Base-by-base conservation (phyloP, 1,140 invertebrate species). In the Diabrotica undecimpunctata region DNA sequence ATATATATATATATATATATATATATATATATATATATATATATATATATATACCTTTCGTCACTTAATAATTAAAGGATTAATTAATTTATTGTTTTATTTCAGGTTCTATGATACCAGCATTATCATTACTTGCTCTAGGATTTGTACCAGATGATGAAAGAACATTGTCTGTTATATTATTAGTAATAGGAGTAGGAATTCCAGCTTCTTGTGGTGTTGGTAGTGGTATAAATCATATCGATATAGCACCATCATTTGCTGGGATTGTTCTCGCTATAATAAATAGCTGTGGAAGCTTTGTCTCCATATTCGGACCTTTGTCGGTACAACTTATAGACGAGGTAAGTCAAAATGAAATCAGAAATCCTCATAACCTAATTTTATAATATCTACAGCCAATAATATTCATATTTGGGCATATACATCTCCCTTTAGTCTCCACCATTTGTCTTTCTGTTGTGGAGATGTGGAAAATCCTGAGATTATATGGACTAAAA, bases 181-280 rank as follows among this genome's bases (percentile, higher is more conserved):
- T 92, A 10, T 79, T 92, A 5, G 83, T 87, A 0, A 65, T 88
- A 5, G 88, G 89, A 13, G 90, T 94, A 8, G 87, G 89, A 0
- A 79, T 90, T 1, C 92, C 93, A 68, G 87, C 90, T 8, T 88
- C 88, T 11, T 81, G 86, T 14, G 90, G 87, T 63, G 86, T 88
- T 51, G 93, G 92, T 5, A 90, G 78, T 62, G 74, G 81, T 62
- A 75, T 85, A 4, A 91, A 90, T 72, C 87, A 90, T 72, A 83
- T 92, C 12, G 90, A 92, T 72, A 81, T 93, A 58, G 84, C 90
- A 0, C 88, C 88, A 8, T 88, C 86, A 78, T 86, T 83, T 78
- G 88, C 89, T 25, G 88, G 89, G n/a, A 84, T 84, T 0, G 75
- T 91, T 66, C 89, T 91, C 86, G 89, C 90, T 5, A 80, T 93